Base-by-base conservation (phyloP, 2,888 invertebrate species). In the Caenorhabditis auriculariae region DNA sequence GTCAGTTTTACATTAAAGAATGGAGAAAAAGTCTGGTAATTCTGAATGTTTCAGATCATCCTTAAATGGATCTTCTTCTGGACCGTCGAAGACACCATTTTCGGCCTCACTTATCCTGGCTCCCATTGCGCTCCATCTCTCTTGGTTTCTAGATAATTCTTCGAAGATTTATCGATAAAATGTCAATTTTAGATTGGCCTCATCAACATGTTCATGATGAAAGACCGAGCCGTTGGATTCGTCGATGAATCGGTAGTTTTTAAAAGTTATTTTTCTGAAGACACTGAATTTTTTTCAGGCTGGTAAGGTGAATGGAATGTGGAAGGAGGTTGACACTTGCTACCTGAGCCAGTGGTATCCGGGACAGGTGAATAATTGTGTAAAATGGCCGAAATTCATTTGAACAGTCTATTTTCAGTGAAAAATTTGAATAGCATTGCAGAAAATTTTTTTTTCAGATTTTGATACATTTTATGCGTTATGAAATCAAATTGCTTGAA, bases 31-130 rank as follows among this genome's bases (percentile, higher is more conserved):
- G 27, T 4, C n/a, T n/a, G n/a, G n/a, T n/a, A n/a, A n/a, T n/a
- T n/a, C n/a, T n/a, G n/a, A n/a, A n/a, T n/a, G 9, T 44, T 42
- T 66, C 85, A 95, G 53, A 91, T 98, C 88, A 91, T 96, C 84
- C 88, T 91, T 83, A 98, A 98, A 85, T 98, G 96, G 96, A 87
- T 80, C 19, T 63, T 55, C 29, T 63, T 69, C 67, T 49, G 46
- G 45, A 74, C 71, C 6, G 39, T 62, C 7, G 61, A 74, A 7
- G 67, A 43, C 12, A 24, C 38, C 17, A 56, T 78, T 15, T 70
- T 79, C 21, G 77, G 76, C 12, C 60, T 65, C 32, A 59, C 63
- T 6, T 80, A 81, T 66, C 78, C 78, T 26, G 76, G 76, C 60
- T 76, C 81, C 17, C 72, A 78, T 51, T 82, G 82, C 68, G 80